A percentile compares a stretch with the other conserved stretches of the same genome.
Conservation (phyloP, 2,888 invertebrate genomes). For the Morpho helenor region DNA sequence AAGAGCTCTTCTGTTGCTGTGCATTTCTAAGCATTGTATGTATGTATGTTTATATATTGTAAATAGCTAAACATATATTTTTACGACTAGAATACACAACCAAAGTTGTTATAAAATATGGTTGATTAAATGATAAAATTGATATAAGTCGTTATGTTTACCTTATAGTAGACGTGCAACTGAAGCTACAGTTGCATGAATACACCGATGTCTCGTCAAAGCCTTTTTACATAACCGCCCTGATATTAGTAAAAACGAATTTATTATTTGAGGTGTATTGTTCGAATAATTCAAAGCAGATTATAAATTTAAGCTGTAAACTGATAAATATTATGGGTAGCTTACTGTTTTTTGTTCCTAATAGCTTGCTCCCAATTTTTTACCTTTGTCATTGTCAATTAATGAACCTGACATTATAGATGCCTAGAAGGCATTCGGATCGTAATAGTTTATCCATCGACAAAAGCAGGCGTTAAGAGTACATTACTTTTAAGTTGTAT, state of each 20-base stretch:
- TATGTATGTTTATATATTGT: slow-evolving; percentile 79
- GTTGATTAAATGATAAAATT: slow-evolving; percentile 76
- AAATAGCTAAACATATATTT: slow-evolving; percentile 78
- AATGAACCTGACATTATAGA: slow-evolving; percentile 54
- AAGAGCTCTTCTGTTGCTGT: slow-evolving; percentile 74
- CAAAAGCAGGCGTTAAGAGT: slow-evolving; percentile 75
- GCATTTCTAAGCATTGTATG: slow-evolving; percentile 80
- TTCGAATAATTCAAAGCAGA: slow-evolving; percentile 33
- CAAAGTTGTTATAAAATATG: slow-evolving; percentile 81
- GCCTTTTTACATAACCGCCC: slow-evolving; percentile 70
- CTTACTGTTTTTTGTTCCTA: slow-evolving; percentile 65
- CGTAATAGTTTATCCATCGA: slow-evolving; percentile 57
- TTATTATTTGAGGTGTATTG: slow-evolving; percentile 60
- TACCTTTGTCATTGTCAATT: slow-evolving; percentile 68
- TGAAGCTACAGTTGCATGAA: slow-evolving; percentile 47
- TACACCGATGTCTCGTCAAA: slow-evolving; percentile 61
- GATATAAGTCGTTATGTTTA: slow-evolving; percentile 76
- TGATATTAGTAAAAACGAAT: slow-evolving; percentile 72
- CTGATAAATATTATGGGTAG: slow-evolving; percentile 43
- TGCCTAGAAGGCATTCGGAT: slow-evolving; percentile 52
- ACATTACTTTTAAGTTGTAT: slow-evolving; percentile 85
- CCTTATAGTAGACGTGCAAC: slow-evolving; percentile 61
- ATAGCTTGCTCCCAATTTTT: slow-evolving; percentile 60
- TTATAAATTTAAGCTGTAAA: slow-evolving; percentile 31
- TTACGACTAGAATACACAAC: slow-evolving; percentile 80